Conservation (phyloP, 2,797 vertebrate genomes). For the Brachymystax lenok region DNA sequence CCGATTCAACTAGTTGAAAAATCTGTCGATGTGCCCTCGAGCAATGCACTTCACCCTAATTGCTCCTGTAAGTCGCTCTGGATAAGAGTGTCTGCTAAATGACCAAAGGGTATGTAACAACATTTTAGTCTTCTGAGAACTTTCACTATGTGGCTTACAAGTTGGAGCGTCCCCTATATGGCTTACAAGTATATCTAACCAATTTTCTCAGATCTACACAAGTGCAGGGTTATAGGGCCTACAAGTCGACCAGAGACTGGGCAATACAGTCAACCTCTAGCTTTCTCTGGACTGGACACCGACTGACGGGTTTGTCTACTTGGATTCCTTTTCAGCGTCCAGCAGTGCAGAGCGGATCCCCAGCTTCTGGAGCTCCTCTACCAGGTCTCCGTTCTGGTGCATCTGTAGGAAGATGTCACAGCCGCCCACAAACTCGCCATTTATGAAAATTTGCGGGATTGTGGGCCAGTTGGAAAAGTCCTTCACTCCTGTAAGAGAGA, state of each 20-base stretch:
- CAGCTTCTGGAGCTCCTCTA: slow-evolving; percentile 93
- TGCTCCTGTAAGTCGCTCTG: too few species aligned
- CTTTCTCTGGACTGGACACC: slow-evolving; percentile 14
- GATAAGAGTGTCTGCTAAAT: too few species aligned
- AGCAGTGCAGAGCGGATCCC: slow-evolving; percentile 88
- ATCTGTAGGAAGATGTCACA: slow-evolving; percentile 99
- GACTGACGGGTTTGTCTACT: slow-evolving; percentile 65
- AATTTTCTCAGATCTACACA: background rate
- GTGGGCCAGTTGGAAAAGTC: slow-evolving; percentile 98
- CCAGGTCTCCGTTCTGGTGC: slow-evolving; percentile 98
- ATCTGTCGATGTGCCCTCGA: too few species aligned
- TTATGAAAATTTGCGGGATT: slow-evolving; percentile 97
- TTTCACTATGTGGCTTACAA: slow-evolving; percentile 7
- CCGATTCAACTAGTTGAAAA: too few species aligned
- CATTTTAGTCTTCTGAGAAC: background rate
- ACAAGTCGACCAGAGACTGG: too few species aligned
- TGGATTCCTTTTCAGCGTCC: slow-evolving; percentile 84
- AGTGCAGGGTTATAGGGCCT: background rate
- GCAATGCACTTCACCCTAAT: too few species aligned
- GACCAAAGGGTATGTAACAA: background rate
- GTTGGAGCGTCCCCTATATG: background rate
- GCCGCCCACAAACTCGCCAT: slow-evolving; percentile 96
- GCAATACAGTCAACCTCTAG: background rate
- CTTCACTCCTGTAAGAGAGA: slow-evolving; percentile 83
- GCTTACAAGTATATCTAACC: background rate